These are phyloP conservation scores for Apodemia mormo DNA, from an alignment of 2,888 invertebrate genomes.

Conservation along the genomic window DNA sequence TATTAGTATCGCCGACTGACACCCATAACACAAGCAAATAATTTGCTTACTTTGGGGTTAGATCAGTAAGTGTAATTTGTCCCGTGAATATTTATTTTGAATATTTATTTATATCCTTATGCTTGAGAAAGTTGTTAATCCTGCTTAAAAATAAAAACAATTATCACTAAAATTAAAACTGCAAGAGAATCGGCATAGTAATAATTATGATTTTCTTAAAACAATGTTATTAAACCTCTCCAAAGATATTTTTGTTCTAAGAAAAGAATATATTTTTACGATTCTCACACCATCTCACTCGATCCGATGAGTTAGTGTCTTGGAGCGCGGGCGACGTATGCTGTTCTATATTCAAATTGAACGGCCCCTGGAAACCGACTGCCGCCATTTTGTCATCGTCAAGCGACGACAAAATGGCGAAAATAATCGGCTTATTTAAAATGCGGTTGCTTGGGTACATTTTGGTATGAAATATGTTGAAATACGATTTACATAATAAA, in stretches of 20 bases:
- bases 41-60: no score
- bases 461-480: conserved; percentile 37
- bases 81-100: no score
- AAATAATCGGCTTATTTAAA: conserved; percentile 48
- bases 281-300: conserved; percentile 73
- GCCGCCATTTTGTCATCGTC: conserved; percentile 76
- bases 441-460: conserved; percentile 35
- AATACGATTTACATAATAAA: conserved; percentile 25
- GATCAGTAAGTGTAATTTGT: no score
- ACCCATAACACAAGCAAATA: no score
- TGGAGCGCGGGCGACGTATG: conserved; percentile 77
- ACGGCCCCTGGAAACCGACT: conserved; percentile 62
- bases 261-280: conserved; percentile 76
- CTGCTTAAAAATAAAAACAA: no score
- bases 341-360: conserved; percentile 81
- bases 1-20: no score
- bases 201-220: no score
- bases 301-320: conserved; percentile 79
- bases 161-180: no score
- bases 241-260: conserved; percentile 50
- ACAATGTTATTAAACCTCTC: conserved; percentile 19
- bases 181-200: no score
- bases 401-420: conserved; percentile 62
- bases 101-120: no score
- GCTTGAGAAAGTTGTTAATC: no score